Conservation (phyloP, 2,888 invertebrate genomes). For the Athrips mouffetella region DNA sequence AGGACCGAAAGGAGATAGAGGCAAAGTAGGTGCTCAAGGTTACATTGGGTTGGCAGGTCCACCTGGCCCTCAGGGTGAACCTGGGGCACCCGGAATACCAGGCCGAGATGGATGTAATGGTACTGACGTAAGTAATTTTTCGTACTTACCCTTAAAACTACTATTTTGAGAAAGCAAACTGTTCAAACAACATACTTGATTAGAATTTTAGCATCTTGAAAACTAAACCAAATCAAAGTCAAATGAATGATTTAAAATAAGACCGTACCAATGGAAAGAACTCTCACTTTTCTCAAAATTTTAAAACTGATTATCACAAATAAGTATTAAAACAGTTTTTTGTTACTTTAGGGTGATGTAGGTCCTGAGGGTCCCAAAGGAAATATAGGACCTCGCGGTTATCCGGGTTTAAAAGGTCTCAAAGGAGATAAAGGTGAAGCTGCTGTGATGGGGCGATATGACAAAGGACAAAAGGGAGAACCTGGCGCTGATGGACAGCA, state of each 20-base stretch:
- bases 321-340: background rate
- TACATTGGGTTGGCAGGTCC: conserved; percentile 78
- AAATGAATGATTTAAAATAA: too few species aligned
- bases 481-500: conserved; percentile 86
- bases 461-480: conserved; percentile 92
- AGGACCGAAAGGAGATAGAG: conserved; percentile 91
- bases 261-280: too few species aligned
- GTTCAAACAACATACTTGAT: too few species aligned
- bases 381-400: conserved; percentile 86
- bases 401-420: conserved; percentile 80
- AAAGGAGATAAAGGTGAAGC: conserved; percentile 90
- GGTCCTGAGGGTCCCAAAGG: conserved; percentile 86
- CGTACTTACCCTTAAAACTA: background rate
- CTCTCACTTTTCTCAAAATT: too few species aligned
- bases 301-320: too few species aligned
- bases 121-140: conserved; percentile 84
- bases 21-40: conserved; percentile 92
- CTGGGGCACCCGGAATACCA: conserved; percentile 86
- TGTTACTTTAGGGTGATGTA: conserved; percentile 80
- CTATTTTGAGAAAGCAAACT: too few species aligned
- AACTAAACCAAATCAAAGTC: too few species aligned
- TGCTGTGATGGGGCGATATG: conserved; percentile 83
- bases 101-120: conserved; percentile 98
- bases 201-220: too few species aligned
- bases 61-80: conserved; percentile 83